These are phyloP conservation scores for Aphelinus atriplicis DNA, from an alignment of 1,140 invertebrate genomes.

Conservation along the genomic window DNA sequence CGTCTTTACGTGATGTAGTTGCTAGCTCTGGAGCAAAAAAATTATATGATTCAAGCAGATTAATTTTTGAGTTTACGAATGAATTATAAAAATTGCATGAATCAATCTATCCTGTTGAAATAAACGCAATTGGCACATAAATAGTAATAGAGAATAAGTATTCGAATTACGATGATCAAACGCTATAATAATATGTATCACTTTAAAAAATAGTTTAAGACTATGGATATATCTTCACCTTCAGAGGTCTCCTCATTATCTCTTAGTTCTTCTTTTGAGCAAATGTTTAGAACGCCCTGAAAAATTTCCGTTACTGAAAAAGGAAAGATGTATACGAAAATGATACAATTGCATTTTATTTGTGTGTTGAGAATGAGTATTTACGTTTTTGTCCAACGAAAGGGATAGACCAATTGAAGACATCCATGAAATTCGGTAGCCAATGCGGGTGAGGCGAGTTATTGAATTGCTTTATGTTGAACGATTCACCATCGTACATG, in stretches of 20 bases:
- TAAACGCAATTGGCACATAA: too few relatives aligned
- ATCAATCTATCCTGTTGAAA: background rate
- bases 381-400: constrained; percentile 98
- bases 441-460: constrained; percentile 99
- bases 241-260: constrained; percentile 80
- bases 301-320: constrained; percentile 98
- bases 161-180: too few relatives aligned
- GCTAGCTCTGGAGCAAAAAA: too few relatives aligned
- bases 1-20: constrained; percentile 8
- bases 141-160: too few relatives aligned
- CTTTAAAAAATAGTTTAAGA: too few relatives aligned
- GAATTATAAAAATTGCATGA: too few relatives aligned
- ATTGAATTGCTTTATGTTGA: constrained; percentile 99
- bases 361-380: background rate
- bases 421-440: constrained; percentile 99
- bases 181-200: too few relatives aligned
- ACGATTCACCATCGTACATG: constrained; percentile 99
- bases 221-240: too few relatives aligned
- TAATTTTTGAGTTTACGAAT: too few relatives aligned
- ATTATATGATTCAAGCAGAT: too few relatives aligned
- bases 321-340: constrained; percentile 24
- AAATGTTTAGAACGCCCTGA: constrained; percentile 99
- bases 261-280: constrained; percentile 99
- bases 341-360: background rate
- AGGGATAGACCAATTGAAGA: constrained; percentile 99